Base-by-base conservation (phyloP, 2,797 vertebrate species). In the Selene dorsalis region DNA sequence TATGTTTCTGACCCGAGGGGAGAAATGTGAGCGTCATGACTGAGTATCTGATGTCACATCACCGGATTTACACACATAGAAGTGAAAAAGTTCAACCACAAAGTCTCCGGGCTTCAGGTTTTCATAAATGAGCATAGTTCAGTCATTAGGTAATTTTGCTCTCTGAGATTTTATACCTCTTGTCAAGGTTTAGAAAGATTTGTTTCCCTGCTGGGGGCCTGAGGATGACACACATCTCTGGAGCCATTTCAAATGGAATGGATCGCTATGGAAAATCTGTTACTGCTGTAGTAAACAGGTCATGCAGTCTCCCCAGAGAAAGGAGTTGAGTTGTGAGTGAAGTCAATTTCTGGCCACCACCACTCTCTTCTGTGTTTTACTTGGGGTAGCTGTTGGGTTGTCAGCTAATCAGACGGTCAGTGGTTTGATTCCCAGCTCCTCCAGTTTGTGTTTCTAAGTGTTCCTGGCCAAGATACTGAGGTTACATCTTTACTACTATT, bases 221-320 rank as follows among this genome's bases (percentile, higher is more conserved):
- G 20, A 35, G 43, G 38, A 50, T 35, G 62, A 59, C 50, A 16
- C 10, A 70, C 32, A 61, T 38, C 17, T 67, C 39, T 62, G 30
- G 52, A 64, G 56, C 24, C 56, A 60, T 73, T 73, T 72, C 43
- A 61, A 69, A 55, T 6, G 17, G 43, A 45, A 45, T 45, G 43
- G 61, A 67, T 63, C 69, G 60, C 35, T 69, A 66, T 62, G 72
- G 61, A 81, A 78, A 65, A 57, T 79, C 55, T 30, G 32, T 75
- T 57, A 53, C 38, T 53, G 50, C 16, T 58, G 30, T 63, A 74
- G 63, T 73, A 70, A 78, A 38, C 14, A 4, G 43, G 60, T 60
- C 69, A 68, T 28, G 35, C 52, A 47, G 52, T 52, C 66, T 74
- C 59, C 43, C 24, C 20, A 6, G 0, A 12, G 60, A 57, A 43